Percentiles rank a stretch among this genome's conserved stretches.
phyloP scores from a whole-genome alignment of 2,888 invertebrate genomes.

The Hirtodrosophila trivittata region DNA sequence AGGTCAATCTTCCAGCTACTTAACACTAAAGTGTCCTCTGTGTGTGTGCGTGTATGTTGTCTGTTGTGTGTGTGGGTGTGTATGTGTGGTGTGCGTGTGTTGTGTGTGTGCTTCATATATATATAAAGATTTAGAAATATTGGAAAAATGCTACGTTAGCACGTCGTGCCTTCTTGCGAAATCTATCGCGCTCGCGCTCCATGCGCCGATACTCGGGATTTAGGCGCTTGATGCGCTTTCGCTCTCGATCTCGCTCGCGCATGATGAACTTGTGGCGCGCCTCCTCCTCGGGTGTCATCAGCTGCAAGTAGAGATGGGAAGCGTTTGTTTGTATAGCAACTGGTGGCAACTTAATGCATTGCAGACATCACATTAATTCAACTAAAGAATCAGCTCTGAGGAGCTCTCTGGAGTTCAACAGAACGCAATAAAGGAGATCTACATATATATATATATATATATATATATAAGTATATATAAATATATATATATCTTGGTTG shows the following conservation, averaged over 20 bases:
- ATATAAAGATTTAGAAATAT: constrained; percentile 62
- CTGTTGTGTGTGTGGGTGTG: constrained; percentile 10
- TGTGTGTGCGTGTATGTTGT: constrained; percentile 2
- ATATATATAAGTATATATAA: too few relatives aligned
- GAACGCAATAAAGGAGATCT: constrained; percentile 30
- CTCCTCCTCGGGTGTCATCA: constrained; percentile 79
- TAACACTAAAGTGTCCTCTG: constrained; percentile 8
- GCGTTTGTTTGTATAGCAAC: constrained; percentile 43
- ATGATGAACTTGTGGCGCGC: constrained; percentile 79
- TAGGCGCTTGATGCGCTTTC: constrained; percentile 76
- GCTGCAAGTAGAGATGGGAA: constrained; percentile 79
- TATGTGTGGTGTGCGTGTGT: constrained; percentile 22
- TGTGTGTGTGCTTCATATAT: constrained; percentile 24
- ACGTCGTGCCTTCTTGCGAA: constrained; percentile 80
- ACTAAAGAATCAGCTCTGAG: constrained; percentile 15
- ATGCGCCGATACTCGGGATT: constrained; percentile 79
- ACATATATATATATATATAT: too few relatives aligned
- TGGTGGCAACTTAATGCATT: constrained; percentile 10
- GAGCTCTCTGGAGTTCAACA: constrained; percentile 20
- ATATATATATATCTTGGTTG: not conserved
- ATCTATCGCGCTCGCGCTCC: constrained; percentile 79
- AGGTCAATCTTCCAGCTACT: constrained; percentile 27
- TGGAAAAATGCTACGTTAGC: constrained; percentile 79
- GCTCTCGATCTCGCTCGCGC: constrained; percentile 78
- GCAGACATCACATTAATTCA: constrained; percentile 14